These are phyloP conservation scores for Trisateles emortualis DNA, from an alignment of 2,888 invertebrate species.

Conservation along the genomic window DNA sequence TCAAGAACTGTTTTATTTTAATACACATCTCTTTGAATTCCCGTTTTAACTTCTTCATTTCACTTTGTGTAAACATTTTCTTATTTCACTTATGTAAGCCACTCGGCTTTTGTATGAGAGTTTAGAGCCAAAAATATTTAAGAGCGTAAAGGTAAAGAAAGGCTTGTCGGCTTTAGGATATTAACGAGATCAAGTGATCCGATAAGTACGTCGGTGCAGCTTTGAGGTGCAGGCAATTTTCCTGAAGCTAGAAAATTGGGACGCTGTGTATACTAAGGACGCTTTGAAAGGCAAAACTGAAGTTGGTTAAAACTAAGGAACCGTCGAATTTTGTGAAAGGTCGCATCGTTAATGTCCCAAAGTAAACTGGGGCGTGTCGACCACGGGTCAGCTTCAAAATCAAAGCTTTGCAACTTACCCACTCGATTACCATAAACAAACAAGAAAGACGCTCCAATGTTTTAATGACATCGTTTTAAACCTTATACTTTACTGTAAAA, in stretches of 20 bases:
- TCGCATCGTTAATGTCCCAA: slow-evolving; percentile 67
- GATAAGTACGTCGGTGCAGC: slow-evolving; percentile 56
- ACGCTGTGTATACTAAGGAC: slow-evolving; percentile 51
- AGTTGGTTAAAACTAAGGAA: slow-evolving; percentile 66
- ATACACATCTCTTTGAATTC: slow-evolving; percentile 39
- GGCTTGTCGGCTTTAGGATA: slow-evolving; percentile 39
- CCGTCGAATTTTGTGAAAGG: slow-evolving; percentile 73
- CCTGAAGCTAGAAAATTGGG: slow-evolving; percentile 51
- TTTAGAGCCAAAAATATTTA: slow-evolving; percentile 39
- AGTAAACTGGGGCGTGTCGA: slow-evolving; percentile 74
- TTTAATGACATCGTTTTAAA: slow-evolving; percentile 80
- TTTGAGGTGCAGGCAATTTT: slow-evolving; percentile 54
- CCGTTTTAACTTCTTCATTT: slow-evolving; percentile 24
- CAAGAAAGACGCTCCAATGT: slow-evolving; percentile 76
- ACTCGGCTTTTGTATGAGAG: slow-evolving; percentile 22
- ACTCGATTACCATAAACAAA: slow-evolving; percentile 85
- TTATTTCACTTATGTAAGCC: slow-evolving; percentile 26
- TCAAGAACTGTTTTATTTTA: slow-evolving; percentile 49
- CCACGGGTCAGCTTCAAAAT: slow-evolving; percentile 68
- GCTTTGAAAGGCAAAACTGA: slow-evolving; percentile 64
- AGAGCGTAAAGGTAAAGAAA: slow-evolving; percentile 45
- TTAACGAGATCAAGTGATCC: slow-evolving; percentile 58
- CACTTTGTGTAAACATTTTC: slow-evolving; percentile 33
- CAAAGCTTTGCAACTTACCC: slow-evolving; percentile 81
- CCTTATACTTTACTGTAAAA: slow-evolving; percentile 54